Evolutionary conservation across 2,113 vertebrate genomes (phyloP), one percentile per base, ranked within the genome.

Genomic region (Ceuthmochares aereus): DNA sequence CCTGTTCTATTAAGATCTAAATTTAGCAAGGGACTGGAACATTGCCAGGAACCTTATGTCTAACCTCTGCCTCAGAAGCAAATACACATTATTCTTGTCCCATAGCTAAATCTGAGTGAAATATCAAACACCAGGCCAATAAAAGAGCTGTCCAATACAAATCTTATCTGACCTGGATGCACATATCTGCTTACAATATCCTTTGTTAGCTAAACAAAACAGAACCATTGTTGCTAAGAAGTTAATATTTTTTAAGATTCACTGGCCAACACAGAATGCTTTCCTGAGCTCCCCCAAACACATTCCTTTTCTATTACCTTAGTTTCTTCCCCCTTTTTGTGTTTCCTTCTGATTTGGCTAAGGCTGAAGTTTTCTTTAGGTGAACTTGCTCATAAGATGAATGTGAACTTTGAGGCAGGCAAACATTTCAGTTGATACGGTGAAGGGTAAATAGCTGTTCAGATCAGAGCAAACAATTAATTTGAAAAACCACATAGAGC

Each of bases 141-240:
- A 93, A 93, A 84, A 96, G 95, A 85, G 47, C 84, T 55, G 77
- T 67, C 86, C 89, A 92, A 58, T n/a, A 64, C 89, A 96, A 96
- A 84, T 87, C 77, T 95, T 95, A 94, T 97, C 96, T 95, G 86
- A 66, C 86, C 42, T 7, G 55, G 69, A 91, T 43, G 66, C 89
- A 92, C 18, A 5, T 91, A 95, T 94, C 88, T 95, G 95, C 96
- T 93, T 94, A 96, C 77, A 97, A 84, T 96, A 85, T 79, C 87
- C 66, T 96, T 95, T 95, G 95, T 95, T 94, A 94, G 93, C 89
- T 87, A 97, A 96, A 94, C 95, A 96, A 96, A 97, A 93, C 96
- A 96, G 74, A 95, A 84, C 58, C 70, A 93, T 90, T 92, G 96
- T 95, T 96, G 96, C 95, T 96, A 97, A 96, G 93, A 96, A 95